Percentiles rank a stretch among this genome's conserved stretches.
phyloP scores from a whole-genome alignment of 2,113 vertebrate species.

The Stictonetta naevosa region DNA sequence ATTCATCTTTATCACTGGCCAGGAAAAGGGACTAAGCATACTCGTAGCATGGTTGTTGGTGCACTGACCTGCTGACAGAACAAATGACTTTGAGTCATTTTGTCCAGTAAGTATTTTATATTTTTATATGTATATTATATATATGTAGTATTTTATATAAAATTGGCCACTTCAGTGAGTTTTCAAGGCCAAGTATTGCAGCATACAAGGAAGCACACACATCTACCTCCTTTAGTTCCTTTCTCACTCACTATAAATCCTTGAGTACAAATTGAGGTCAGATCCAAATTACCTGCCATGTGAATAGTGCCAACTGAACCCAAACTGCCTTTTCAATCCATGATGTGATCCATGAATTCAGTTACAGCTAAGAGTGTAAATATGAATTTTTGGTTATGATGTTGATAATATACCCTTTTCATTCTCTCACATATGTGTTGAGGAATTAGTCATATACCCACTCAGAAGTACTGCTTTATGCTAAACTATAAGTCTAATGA shows the following conservation, averaged over 20 bases:
- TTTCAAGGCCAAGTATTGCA: background rate
- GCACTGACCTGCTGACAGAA: background rate
- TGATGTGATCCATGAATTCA: background rate
- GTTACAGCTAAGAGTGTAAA: background rate
- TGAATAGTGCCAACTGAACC: background rate
- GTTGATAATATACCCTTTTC: background rate
- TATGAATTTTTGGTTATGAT: background rate
- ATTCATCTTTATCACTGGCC: background rate
- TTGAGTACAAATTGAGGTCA: background rate
- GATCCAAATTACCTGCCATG: background rate
- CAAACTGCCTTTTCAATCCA: background rate
- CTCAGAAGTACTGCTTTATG: background rate
- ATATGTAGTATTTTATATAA: background rate
- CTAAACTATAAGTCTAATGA: background rate
- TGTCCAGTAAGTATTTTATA: background rate
- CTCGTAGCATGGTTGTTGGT: background rate
- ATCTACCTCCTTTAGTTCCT: background rate
- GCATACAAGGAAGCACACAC: background rate
- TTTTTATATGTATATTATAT: no score
- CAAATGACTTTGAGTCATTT: background rate
- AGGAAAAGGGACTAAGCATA: background rate
- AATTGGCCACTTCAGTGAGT: background rate
- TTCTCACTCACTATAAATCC: background rate
- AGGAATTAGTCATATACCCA: background rate
- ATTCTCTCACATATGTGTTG: background rate